Conservation (phyloP, 64 coral and sea anemone genomes). For the Trachythela sp. region DNA sequence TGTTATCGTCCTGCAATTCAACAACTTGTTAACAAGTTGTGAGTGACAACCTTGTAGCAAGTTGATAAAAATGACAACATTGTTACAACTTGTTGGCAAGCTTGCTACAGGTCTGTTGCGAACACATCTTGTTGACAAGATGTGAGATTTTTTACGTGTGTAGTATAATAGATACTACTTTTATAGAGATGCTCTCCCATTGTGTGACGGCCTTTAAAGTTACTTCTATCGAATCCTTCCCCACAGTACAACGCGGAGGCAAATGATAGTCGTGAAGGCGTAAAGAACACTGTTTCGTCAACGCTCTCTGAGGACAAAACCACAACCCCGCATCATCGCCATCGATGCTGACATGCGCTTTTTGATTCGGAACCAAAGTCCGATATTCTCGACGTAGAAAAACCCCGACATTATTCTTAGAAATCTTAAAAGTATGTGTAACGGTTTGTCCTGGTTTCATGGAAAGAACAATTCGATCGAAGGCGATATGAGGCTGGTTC, state of each 20-base stretch:
- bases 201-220: background rate
- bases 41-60: too few relatives aligned
- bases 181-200: background rate
- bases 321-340: background rate
- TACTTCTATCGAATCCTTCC: background rate
- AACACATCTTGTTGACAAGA: background rate
- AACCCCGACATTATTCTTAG: slow-evolving; percentile 6
- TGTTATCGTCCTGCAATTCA: too few relatives aligned
- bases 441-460: background rate
- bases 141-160: background rate
- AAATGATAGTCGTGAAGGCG: too few relatives aligned
- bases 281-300: too few relatives aligned
- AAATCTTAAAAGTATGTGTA: background rate
- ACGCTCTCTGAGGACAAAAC: too few relatives aligned
- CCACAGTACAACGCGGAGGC: too few relatives aligned
- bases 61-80: too few relatives aligned
- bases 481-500: background rate
- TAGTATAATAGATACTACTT: background rate
- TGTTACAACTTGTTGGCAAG: too few relatives aligned
- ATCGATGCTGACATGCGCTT: background rate
- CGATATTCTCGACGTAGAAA: slow-evolving; percentile 8
- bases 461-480: background rate
- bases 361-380: background rate
- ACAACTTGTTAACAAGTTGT: too few relatives aligned
- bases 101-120: background rate